These are phyloP conservation scores for Halichoerus grypus DNA, from an alignment of 2,113 vertebrate genomes.

Conservation along the genomic window DNA sequence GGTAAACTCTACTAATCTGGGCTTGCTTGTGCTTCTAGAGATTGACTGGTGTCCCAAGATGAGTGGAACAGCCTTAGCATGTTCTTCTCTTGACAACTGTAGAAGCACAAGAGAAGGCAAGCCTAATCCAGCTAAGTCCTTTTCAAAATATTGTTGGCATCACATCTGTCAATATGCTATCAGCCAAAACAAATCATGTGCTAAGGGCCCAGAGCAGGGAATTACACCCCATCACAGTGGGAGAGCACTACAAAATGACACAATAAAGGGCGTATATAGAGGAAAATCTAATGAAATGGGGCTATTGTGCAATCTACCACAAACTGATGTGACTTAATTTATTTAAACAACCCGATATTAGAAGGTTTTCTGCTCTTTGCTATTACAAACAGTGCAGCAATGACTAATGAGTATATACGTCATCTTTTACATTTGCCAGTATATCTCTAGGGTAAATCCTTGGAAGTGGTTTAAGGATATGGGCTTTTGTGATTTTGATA, in stretches of 20 bases:
- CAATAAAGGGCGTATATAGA: background rate
- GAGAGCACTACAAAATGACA: background rate
- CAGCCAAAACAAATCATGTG: background rate
- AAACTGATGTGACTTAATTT: background rate
- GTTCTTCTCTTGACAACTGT: background rate
- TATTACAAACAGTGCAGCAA: background rate
- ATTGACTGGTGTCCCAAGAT: background rate
- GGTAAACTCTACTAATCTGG: background rate
- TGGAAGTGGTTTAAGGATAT: background rate
- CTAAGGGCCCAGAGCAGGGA: background rate
- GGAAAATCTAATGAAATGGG: background rate
- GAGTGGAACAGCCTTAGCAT: background rate
- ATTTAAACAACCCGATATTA: background rate
- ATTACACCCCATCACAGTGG: background rate
- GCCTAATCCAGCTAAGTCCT: background rate
- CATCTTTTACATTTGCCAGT: background rate
- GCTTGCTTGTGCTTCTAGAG: background rate
- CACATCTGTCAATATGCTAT: background rate
- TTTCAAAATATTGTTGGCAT: background rate
- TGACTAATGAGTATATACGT: constrained; percentile 6
- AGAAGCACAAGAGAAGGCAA: background rate
- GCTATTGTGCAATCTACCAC: background rate
- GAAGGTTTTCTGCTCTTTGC: background rate
- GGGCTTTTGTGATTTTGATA: constrained; percentile 54
- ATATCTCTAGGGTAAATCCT: background rate